These are phyloP conservation scores for Sesamia nonagrioides DNA, from an alignment of 1,140 invertebrate genomes.

Conservation along the genomic window DNA sequence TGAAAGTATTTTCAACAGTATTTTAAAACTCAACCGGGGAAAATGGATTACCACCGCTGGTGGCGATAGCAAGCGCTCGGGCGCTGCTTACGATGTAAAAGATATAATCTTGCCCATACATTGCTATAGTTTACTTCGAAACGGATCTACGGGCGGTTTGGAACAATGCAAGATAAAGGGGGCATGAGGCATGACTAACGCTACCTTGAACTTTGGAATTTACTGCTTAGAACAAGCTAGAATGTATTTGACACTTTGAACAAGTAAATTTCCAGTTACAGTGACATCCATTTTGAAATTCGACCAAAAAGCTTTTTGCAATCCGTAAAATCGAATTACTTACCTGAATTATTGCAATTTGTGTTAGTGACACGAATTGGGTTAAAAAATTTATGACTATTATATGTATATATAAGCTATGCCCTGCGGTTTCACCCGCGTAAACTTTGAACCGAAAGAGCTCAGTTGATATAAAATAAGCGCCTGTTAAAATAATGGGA, in stretches of 20 bases:
- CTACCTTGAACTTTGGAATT: conserved; percentile 51
- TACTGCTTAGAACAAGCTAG: conserved; percentile 7
- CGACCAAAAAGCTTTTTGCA: neutral
- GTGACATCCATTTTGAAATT: neutral
- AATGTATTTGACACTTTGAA: conserved; percentile 32
- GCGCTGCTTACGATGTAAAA: conserved; percentile 23
- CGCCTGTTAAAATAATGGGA: no score
- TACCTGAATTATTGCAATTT: neutral
- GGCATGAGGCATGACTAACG: conserved; percentile 41
- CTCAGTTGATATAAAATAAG: no score
- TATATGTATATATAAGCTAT: no score
- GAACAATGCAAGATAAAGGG: conserved; percentile 24
- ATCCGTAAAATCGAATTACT: neutral
- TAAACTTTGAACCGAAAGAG: no score
- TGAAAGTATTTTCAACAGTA: neutral
- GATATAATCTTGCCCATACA: conserved; percentile 32
- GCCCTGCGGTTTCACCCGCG: no score
- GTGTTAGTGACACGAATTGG: conserved; percentile 13
- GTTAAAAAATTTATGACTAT: conserved; percentile 9
- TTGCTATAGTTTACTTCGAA: conserved; percentile 24
- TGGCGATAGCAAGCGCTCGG: conserved; percentile 17
- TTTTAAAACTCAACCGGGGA: neutral
- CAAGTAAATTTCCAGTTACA: neutral
- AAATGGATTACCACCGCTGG: conserved; percentile 16
- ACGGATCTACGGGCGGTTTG: conserved; percentile 43